Evolutionary conservation across 2,888 invertebrate species (phyloP).

Genomic region (Napeogenes inachia): DNA sequence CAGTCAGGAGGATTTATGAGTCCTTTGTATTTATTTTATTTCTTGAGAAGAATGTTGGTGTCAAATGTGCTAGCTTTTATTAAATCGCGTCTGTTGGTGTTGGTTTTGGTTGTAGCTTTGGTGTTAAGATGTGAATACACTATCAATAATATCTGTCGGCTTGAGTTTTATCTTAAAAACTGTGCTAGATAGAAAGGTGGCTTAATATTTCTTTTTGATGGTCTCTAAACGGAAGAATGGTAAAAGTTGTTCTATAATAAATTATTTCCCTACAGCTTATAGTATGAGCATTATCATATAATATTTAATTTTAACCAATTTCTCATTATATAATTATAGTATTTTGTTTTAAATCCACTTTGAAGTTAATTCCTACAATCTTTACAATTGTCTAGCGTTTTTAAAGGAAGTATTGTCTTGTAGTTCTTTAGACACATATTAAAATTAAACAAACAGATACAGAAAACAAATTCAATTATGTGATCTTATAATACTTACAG

Average conservation of each 20-base stretch:
- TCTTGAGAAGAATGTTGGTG: slow-evolving; percentile 21
- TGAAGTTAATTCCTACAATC: no score
- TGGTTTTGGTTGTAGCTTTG: slow-evolving; percentile 2
- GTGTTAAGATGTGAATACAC: neutral
- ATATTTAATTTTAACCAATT: no score
- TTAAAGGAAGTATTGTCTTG: no score
- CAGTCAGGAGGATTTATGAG: slow-evolving; percentile 33
- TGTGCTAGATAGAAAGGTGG: neutral
- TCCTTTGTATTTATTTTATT: slow-evolving; percentile 33
- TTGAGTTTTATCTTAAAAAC: slow-evolving; percentile 1
- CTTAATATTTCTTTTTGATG: neutral
- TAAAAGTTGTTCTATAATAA: neutral
- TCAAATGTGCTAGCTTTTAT: slow-evolving; percentile 16
- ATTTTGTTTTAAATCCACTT: no score
- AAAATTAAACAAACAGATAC: no score
- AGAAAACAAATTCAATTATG: no score
- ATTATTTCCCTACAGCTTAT: no score
- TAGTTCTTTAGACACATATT: no score
- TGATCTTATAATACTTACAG: neutral
- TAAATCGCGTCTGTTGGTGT: slow-evolving; percentile 14
- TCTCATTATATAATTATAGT: no score
- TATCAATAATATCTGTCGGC: slow-evolving; percentile 5
- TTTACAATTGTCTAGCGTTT: no score
- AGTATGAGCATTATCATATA: no score
- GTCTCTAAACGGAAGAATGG: neutral